These are phyloP conservation scores for Eutrigla gurnardus DNA, from an alignment of 2,797 vertebrate genomes.

Conservation along the genomic window DNA sequence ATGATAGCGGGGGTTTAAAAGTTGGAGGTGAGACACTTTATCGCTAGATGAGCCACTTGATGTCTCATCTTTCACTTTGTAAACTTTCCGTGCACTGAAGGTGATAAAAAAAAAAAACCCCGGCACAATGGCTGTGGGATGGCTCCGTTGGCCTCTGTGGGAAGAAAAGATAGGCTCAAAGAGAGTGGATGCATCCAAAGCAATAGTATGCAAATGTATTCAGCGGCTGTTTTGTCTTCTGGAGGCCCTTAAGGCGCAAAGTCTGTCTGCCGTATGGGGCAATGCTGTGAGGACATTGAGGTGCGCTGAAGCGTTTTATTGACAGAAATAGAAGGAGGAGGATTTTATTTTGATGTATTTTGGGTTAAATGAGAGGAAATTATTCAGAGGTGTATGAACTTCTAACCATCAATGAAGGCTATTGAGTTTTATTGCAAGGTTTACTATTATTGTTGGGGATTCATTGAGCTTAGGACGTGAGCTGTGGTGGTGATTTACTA, in stretches of 20 bases:
- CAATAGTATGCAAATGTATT: slow-evolving; percentile 78
- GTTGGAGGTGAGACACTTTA: slow-evolving; percentile 78
- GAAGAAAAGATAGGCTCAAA: slow-evolving; percentile 54
- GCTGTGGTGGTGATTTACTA: slow-evolving; percentile 65
- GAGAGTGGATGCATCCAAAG: slow-evolving; percentile 40
- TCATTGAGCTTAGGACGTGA: slow-evolving; percentile 57
- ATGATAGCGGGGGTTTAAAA: slow-evolving; percentile 78
- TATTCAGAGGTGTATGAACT: slow-evolving; percentile 80
- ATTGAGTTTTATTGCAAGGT: slow-evolving; percentile 66
- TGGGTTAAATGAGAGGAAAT: slow-evolving; percentile 75
- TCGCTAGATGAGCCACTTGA: slow-evolving; percentile 73
- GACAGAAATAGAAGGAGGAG: slow-evolving; percentile 66
- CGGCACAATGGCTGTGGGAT: slow-evolving; percentile 32
- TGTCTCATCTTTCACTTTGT: slow-evolving; percentile 78
- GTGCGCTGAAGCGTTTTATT: slow-evolving; percentile 74
- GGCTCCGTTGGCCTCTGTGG: slow-evolving; percentile 56
- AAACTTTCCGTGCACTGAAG: slow-evolving; percentile 65
- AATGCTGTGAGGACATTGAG: slow-evolving; percentile 68
- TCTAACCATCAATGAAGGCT: slow-evolving; percentile 54
- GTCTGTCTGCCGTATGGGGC: slow-evolving; percentile 77
- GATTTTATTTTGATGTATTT: slow-evolving; percentile 80
- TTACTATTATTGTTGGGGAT: slow-evolving; percentile 73
- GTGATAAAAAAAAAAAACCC: slow-evolving; percentile 56
- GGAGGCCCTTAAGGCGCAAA: slow-evolving; percentile 66
- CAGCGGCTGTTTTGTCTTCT: slow-evolving; percentile 68